Evolutionary conservation across 2,113 vertebrate genomes (phyloP).

Genomic region (Propithecus coquereli): DNA sequence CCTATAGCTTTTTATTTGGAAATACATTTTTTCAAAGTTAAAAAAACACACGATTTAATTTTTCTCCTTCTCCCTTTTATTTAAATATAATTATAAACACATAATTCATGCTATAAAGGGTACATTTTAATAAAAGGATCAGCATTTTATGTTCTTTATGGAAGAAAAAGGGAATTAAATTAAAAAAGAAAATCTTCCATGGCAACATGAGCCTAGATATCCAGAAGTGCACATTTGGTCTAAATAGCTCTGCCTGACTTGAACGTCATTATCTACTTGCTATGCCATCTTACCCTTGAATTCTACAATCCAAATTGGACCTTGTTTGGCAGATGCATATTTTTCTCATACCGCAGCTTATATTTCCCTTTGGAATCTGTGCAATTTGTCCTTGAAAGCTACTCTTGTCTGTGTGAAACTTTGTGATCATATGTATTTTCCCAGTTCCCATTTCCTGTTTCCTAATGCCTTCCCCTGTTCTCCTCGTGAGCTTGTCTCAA

Average conservation of each 20-base stretch:
- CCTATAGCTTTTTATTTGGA: constrained; percentile 13
- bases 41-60: neutral
- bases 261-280: neutral
- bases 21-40: neutral
- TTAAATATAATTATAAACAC: neutral
- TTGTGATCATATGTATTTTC: neutral
- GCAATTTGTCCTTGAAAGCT: neutral
- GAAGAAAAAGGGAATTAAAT: neutral
- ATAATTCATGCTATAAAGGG: neutral
- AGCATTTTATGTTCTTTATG: neutral
- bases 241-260: neutral
- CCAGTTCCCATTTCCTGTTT: neutral
- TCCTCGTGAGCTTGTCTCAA: neutral
- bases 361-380: neutral
- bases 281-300: neutral
- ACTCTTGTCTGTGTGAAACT: neutral
- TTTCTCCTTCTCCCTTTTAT: neutral
- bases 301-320: neutral
- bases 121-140: neutral
- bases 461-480: neutral
- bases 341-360: neutral
- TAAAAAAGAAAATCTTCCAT: neutral
- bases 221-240: neutral
- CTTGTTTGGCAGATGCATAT: neutral
- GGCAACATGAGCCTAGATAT: neutral